Conservation (phyloP, 2,113 vertebrate species). For the Ciconia boyciana region DNA sequence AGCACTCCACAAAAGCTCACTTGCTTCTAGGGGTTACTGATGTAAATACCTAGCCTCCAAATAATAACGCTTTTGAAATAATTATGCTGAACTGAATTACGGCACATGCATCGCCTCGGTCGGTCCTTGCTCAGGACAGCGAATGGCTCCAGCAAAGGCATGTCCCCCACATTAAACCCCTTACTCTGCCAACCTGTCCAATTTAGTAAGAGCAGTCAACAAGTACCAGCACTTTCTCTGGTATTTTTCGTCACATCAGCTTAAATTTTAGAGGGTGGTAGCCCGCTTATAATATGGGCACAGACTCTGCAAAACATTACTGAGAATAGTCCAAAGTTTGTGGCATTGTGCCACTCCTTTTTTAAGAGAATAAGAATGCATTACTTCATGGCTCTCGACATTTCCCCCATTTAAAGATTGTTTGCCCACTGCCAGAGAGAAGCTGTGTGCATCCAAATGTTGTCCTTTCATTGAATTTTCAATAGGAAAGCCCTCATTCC, state of each 20-base stretch:
- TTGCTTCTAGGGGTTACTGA: background rate
- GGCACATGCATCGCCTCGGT: rapidly evolving
- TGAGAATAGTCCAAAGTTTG: background rate
- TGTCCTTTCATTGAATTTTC: background rate
- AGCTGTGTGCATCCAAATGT: background rate
- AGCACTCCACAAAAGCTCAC: background rate
- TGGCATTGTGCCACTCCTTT: background rate
- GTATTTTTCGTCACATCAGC: background rate
- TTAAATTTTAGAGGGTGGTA: background rate
- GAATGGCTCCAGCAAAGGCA: background rate
- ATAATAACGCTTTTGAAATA: background rate
- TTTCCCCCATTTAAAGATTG: background rate
- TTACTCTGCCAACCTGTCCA: too few relatives aligned
- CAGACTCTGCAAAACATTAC: background rate
- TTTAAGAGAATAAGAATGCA: background rate
- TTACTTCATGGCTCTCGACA: background rate
- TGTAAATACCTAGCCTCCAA: background rate
- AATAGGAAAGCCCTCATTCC: background rate
- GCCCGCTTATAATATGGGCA: background rate
- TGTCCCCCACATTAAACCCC: background rate
- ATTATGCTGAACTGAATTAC: background rate
- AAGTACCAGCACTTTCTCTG: background rate
- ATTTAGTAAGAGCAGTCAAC: background rate
- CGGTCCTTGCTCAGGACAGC: background rate
- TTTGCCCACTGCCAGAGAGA: background rate